A percentile compares a stretch with the other conserved stretches of the same genome.
Conservation (phyloP, 2,888 invertebrate species). For the Quadroppia sp. region DNA sequence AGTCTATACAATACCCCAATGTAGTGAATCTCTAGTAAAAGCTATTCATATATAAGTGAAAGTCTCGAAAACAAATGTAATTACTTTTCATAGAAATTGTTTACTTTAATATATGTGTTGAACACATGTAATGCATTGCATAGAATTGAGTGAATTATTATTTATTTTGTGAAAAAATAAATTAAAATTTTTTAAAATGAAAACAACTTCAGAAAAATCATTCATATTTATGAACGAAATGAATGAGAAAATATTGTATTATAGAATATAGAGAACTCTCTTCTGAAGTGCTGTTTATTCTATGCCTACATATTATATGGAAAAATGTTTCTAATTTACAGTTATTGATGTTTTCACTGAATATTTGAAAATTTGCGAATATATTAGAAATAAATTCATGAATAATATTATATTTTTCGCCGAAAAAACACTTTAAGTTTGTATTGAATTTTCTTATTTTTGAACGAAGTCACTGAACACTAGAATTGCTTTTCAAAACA, state of each 20-base stretch:
- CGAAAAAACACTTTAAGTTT: too few species aligned
- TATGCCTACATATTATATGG: not conserved
- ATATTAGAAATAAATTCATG: not conserved
- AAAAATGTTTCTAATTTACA: not conserved
- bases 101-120: not conserved
- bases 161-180: not conserved
- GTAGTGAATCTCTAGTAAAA: not conserved
- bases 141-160: not conserved
- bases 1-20: not conserved
- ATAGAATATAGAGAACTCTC: not conserved
- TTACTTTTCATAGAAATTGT: not conserved
- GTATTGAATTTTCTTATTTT: too few species aligned
- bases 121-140: not conserved
- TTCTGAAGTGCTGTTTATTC: not conserved
- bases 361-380: not conserved
- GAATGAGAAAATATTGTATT: not conserved
- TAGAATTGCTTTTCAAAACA: too few species aligned
- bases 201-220: not conserved
- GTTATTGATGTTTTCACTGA: not conserved
- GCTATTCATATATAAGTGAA: too few species aligned
- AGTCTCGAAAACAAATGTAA: not conserved
- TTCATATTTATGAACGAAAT: slow-evolving; percentile 1
- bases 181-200: not conserved
- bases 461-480: too few species aligned
- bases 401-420: not conserved